Evolutionary conservation across 2,888 invertebrate genomes (phyloP), one percentile per base, ranked within the genome.

Genomic region (Acrobasis suavella): DNA sequence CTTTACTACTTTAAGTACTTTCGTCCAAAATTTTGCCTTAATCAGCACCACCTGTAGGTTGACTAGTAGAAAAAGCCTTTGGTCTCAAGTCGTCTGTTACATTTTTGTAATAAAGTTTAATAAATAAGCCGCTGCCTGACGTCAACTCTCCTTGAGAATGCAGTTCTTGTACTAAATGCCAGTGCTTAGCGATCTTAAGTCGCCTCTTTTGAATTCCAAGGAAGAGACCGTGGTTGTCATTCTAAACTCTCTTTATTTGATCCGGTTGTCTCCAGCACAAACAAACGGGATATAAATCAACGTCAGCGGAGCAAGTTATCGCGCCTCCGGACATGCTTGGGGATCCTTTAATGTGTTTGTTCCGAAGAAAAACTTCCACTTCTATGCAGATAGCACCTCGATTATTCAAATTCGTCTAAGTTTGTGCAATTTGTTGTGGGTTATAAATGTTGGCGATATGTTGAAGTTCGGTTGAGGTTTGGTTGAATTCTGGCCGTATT

Each of bases 231-330:
- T 6, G 14, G 14, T n/a, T 46, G n/a, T 46, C 12, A 14, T 14
- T 46, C n/a, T 46, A 14, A 9, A 2, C 46, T 46, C 46, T 46
- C n/a, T 46, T 46, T 14, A 14, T 14, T 46, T 46, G 2, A 14
- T 0, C 77, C 78, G 77, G 76, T 76, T 81, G 83, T 85, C 82
- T 82, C 86, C 80, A 83, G 79, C 82, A 89, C 89, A 88, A 89
- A 89, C 89, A 89, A 90, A 87, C 87, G 81, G 80, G 84, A 86
- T 87, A 91, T 91, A 91, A 91, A 91, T 91, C 91, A 91, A 90
- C 76, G 91, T 91, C 91, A 86, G 78, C 79, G 78, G 76, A 78
- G 76, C 78, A 84, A 86, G 85, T 89, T 90, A 91, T 91, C 91
- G 85, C 86, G 80, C 78, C 82, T 82, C 82, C 81, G 81, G 81